Percentiles rank a stretch among this genome's conserved stretches.
phyloP scores from a whole-genome alignment of 2,113 vertebrate species.

The Lasiurus borealis region DNA sequence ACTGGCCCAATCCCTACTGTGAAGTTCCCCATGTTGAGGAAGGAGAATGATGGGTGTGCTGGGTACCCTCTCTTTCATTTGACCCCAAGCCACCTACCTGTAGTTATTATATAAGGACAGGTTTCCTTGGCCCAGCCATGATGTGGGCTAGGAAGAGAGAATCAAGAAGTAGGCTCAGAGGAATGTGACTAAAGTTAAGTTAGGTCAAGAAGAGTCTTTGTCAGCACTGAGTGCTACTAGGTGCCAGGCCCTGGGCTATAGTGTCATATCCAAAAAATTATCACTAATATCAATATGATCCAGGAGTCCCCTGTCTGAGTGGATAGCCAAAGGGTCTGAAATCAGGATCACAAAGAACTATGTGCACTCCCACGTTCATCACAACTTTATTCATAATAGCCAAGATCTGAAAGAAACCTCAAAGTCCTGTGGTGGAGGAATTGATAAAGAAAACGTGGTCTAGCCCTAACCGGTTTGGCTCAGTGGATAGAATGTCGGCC shows the following conservation, averaged over 20 bases:
- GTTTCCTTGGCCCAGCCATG: background rate
- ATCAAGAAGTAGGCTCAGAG: background rate
- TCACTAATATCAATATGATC: background rate
- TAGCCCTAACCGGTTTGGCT: no score
- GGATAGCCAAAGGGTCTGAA: background rate
- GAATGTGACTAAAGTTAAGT: background rate
- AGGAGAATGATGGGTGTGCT: background rate
- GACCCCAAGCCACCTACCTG: background rate
- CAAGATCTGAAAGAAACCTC: background rate
- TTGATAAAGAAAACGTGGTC: background rate
- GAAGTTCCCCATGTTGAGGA: background rate
- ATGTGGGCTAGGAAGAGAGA: background rate
- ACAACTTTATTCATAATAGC: background rate
- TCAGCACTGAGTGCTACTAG: background rate
- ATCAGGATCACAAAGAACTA: background rate
- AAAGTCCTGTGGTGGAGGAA: background rate
- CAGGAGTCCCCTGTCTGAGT: background rate
- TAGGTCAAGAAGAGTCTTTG: background rate
- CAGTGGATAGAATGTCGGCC: no score
- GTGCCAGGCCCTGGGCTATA: background rate
- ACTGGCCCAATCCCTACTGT: background rate
- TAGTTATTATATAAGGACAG: background rate
- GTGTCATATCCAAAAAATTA: background rate
- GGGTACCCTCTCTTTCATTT: no score
- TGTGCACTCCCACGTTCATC: background rate